phyloP scores from a whole-genome alignment of 2,888 invertebrate species.

The Drosophila vallismaia region DNA sequence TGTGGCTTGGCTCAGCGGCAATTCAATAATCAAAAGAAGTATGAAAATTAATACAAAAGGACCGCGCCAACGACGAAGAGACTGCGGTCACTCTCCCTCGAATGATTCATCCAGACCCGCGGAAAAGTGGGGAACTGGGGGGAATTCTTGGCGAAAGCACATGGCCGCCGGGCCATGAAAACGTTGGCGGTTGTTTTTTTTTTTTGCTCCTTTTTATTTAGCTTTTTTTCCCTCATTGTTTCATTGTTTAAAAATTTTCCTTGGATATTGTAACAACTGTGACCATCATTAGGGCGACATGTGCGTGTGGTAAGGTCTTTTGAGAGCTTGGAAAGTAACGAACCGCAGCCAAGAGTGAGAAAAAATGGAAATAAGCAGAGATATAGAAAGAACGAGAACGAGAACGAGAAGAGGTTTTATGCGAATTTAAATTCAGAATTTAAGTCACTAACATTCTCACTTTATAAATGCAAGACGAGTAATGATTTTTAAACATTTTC shows the following conservation, averaged over 20 bases:
- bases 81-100: constrained; percentile 27
- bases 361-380: not conserved
- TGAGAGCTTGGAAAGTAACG: constrained; percentile 17
- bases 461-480: constrained; percentile 31
- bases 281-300: constrained; percentile 44
- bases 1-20: constrained; percentile 27
- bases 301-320: constrained; percentile 38
- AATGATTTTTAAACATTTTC: constrained; percentile 16
- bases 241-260: constrained; percentile 53
- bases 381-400: not conserved
- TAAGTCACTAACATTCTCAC: constrained; percentile 26
- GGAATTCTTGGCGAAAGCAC: constrained; percentile 35
- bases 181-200: constrained; percentile 36
- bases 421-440: constrained; percentile 39
- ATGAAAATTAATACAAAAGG: constrained; percentile 72
- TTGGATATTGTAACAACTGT: constrained; percentile 51
- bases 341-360: not conserved
- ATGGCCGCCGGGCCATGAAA: constrained; percentile 48
- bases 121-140: constrained; percentile 5
- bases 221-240: constrained; percentile 45
- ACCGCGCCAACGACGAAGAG: constrained; percentile 19
- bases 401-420: not conserved
- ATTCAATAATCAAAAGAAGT: constrained; percentile 65
- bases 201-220: constrained; percentile 23
- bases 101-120: constrained; percentile 33